These are phyloP conservation scores for Volucella inflata DNA, from an alignment of 2,888 invertebrate genomes.

Conservation along the genomic window DNA sequence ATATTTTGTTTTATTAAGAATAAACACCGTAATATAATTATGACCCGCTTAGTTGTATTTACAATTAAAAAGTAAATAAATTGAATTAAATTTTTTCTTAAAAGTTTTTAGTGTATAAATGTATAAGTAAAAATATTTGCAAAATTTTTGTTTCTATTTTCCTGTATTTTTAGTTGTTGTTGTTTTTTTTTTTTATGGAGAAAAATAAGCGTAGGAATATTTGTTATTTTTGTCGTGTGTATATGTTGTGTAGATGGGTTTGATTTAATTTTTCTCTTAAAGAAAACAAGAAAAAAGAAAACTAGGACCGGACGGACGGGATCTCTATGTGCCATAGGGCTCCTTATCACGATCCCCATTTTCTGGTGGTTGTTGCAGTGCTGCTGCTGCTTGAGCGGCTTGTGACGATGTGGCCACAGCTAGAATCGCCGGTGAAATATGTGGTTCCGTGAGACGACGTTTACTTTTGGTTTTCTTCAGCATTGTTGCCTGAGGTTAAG, in stretches of 20 bases:
- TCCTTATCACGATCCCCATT: conserved; percentile 85
- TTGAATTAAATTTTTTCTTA: conserved; percentile 3
- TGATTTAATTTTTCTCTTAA: conserved; percentile 76
- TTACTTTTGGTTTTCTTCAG: conserved; percentile 99
- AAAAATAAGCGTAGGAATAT: conserved; percentile 11
- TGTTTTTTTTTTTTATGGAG: neutral
- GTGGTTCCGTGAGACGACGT: conserved; percentile 94
- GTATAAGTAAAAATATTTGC: neutral
- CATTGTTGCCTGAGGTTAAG: conserved; percentile 95
- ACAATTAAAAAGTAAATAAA: conserved; percentile 43
- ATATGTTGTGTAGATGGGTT: conserved; percentile 12
- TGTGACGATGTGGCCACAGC: conserved; percentile 79
- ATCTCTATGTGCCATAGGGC: conserved; percentile 82
- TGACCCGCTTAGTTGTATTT: conserved; percentile 47
- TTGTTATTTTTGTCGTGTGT: conserved; percentile 13
- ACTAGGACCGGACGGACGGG: conserved; percentile 84
- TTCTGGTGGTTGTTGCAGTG: conserved; percentile 84
- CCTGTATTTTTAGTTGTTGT: too few relatives aligned
- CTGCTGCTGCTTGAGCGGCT: conserved; percentile 77
- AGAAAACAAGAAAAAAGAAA: conserved; percentile 84
- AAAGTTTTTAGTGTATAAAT: neutral
- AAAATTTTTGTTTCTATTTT: too few relatives aligned
- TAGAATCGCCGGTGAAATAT: conserved; percentile 86
- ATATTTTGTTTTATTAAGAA: conserved; percentile 35
- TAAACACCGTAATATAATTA: conserved; percentile 43